These are phyloP conservation scores for Sorex fumeus DNA, from an alignment of 2,113 vertebrate species.

Conservation along the genomic window DNA sequence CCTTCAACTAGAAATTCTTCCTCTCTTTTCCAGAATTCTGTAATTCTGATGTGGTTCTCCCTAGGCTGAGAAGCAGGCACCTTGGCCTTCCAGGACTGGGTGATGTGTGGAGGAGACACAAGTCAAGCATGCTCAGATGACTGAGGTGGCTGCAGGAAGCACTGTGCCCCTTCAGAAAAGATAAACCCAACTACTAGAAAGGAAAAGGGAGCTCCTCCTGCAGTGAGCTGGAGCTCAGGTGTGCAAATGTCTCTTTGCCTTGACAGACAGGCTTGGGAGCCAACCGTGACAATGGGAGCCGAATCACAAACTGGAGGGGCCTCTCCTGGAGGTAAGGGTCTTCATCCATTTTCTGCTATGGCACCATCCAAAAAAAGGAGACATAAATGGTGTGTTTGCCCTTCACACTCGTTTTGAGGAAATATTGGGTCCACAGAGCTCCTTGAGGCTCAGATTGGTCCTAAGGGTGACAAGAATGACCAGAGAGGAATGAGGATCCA, in stretches of 20 bases:
- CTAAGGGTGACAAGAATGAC: neutral
- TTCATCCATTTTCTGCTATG: neutral
- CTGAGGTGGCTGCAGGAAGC: no score
- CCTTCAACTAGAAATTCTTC: no score
- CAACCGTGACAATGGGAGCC: conserved; percentile 80
- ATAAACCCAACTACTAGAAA: no score
- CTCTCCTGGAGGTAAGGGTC: conserved; percentile 95
- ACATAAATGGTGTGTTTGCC: neutral
- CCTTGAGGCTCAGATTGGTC: neutral
- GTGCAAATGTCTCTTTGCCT: neutral
- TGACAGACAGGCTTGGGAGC: conserved; percentile 93
- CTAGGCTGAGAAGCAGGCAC: no score
- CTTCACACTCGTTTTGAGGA: neutral
- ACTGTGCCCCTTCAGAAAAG: no score
- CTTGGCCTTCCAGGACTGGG: no score
- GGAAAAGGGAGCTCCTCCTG: neutral
- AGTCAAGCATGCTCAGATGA: no score
- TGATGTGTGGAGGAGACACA: no score
- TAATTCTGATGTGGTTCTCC: no score
- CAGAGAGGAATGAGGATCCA: neutral
- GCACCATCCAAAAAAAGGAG: no score
- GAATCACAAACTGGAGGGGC: conserved; percentile 90
- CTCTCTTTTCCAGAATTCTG: no score
- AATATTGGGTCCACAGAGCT: no score
- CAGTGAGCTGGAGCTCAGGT: neutral